These are phyloP conservation scores for Saguinus midas DNA, from an alignment of 2,113 vertebrate genomes.

Conservation along the genomic window DNA sequence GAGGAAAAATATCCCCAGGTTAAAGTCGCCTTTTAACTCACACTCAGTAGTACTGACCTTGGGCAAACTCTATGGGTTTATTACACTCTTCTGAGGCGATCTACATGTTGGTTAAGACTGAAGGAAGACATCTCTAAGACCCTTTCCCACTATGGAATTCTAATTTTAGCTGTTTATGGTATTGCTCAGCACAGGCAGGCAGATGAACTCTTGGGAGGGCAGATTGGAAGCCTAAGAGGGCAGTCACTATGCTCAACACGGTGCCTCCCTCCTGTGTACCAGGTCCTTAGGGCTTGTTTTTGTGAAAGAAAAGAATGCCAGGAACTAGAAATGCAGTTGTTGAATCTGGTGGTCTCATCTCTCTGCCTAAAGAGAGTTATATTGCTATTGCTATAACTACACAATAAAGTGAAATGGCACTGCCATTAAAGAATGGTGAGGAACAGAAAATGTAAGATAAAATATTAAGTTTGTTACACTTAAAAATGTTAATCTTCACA, in stretches of 20 bases:
- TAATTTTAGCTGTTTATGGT: not conserved
- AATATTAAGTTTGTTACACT: constrained; percentile 74
- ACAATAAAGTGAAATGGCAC: constrained; percentile 9
- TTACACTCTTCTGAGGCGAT: not conserved
- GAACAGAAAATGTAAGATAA: constrained; percentile 66
- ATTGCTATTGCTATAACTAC: constrained; percentile 47
- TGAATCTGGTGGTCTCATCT: not conserved
- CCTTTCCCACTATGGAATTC: not conserved
- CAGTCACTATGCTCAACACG: not conserved
- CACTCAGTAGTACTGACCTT: not conserved
- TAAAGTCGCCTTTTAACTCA: not conserved
- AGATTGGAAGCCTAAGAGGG: not conserved
- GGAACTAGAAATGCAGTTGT: not conserved
- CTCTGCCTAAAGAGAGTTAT: constrained; percentile 22
- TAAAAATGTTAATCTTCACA: constrained; percentile 74
- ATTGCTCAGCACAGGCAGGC: not conserved
- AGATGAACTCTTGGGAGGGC: not conserved
- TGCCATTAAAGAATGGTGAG: constrained; percentile 52
- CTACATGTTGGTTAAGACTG: not conserved
- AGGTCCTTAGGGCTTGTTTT: not conserved
- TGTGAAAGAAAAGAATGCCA: constrained; percentile 24
- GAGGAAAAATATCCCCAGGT: not conserved
- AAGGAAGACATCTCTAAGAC: not conserved
- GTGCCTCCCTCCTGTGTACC: not conserved
- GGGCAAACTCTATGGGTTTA: not conserved